Evolutionary conservation across 2,888 invertebrate genomes (phyloP), one percentile per base, ranked within the genome.

Genomic region (Drosophila lacicola): DNA sequence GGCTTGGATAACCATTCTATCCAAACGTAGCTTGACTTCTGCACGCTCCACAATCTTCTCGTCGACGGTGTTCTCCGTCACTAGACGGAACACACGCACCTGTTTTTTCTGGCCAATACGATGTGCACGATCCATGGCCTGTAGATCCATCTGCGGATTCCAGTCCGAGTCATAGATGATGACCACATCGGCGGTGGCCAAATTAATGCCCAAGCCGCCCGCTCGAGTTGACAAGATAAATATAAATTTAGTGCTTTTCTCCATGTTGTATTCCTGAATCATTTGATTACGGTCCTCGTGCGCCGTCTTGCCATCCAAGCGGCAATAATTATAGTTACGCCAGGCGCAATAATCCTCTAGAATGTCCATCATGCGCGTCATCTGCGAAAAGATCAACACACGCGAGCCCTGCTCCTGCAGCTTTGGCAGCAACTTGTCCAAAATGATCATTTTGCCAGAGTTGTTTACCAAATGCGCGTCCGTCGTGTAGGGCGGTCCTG

Each of bases 151-250:
- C 92, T 99, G 99, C 0, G 99, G 99, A 94, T 99, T 99, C 99
- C 99, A 99, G 93, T 99, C 99, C 0, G 98, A 99, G 92, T 99
- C 99, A 89, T 96, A 99, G 51, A 99, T 96, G 76, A 99, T 96
- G 68, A 99, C 99, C n/a, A 98, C 97, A 92, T 99, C 99, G 0
- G 99, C 99, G 0, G 99, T 98, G 0, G 98, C 98, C 89, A 99
- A 94, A 93, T 99, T 99, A 89, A 99, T 99, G 87, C 99, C 99
- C 72, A 99, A 94, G 85, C 99, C 99, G 61, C 99, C 99, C 37
- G 99, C 99, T 79, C 99, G 94, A 0, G 99, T 99, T 0, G 98
- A 98, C 91, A 99, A 93, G 98, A 99, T 99, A 92, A 99, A 99
- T 19, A 99, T 93, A 90, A 99, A 99, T 92, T 99, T 99, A 64